These are phyloP conservation scores for Lithophane ornitopus DNA, from an alignment of 2,888 invertebrate species.

Conservation along the genomic window DNA sequence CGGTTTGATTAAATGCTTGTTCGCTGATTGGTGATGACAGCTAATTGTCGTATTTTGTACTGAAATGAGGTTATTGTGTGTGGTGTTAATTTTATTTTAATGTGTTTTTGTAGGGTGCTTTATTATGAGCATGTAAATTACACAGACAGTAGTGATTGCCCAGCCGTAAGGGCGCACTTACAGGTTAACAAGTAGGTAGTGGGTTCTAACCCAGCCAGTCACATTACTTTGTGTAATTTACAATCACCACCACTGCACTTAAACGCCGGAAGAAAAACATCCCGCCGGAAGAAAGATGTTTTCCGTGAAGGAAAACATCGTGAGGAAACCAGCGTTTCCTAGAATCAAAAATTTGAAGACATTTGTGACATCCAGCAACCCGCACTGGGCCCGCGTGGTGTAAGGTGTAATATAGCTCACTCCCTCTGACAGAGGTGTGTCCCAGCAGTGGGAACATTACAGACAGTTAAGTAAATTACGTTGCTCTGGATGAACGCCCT, in stretches of 20 bases:
- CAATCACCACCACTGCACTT: background rate
- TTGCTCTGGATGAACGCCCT: no score
- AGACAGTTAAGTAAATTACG: background rate
- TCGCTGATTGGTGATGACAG: conserved; percentile 73
- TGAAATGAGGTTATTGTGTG: conserved; percentile 61
- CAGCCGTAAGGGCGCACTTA: background rate
- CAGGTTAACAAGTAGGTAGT: background rate
- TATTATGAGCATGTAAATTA: conserved; percentile 4
- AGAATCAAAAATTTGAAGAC: accelerated
- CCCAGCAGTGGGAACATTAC: background rate
- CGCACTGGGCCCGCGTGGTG: background rate
- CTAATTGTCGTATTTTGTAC: conserved; percentile 71
- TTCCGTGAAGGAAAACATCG: background rate
- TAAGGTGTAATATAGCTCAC: background rate
- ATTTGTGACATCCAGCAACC: background rate
- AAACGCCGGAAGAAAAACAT: no score
- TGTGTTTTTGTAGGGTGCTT: conserved; percentile 15
- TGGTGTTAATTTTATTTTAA: conserved; percentile 47
- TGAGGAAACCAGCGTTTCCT: background rate
- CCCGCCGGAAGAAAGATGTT: no score
- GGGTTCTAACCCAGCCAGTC: background rate
- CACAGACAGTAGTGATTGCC: background rate
- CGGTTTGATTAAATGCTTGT: conserved; percentile 82
- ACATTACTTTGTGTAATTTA: background rate
- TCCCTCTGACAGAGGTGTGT: background rate